These are phyloP conservation scores for Exocentrus adspersus DNA, from an alignment of 2,888 invertebrate genomes.

Conservation along the genomic window DNA sequence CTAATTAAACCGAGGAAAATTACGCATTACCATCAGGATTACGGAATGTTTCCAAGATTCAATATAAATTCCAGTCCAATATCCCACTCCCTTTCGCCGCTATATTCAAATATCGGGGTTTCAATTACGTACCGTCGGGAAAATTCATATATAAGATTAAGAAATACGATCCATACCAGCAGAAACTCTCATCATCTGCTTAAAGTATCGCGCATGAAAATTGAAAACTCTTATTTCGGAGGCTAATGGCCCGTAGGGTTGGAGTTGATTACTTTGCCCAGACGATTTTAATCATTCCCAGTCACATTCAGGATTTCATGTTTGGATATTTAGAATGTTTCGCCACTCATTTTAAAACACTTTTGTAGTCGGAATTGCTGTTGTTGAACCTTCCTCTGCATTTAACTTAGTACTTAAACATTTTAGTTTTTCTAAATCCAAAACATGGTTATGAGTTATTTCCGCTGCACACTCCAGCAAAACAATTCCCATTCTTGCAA, in stretches of 20 bases:
- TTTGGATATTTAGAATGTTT: not conserved
- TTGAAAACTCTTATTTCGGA: slow-evolving; percentile 41
- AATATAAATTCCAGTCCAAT: slow-evolving; percentile 44
- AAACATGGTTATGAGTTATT: no score
- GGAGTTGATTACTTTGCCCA: slow-evolving; percentile 39
- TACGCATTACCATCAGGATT: slow-evolving; percentile 12
- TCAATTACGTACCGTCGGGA: slow-evolving; percentile 43
- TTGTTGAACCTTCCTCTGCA: no score
- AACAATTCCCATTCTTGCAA: no score
- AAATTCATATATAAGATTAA: slow-evolving; percentile 46
- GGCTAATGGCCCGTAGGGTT: slow-evolving; percentile 39
- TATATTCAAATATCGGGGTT: slow-evolving; percentile 45
- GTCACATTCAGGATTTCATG: slow-evolving; percentile 27
- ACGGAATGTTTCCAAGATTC: slow-evolving; percentile 31
- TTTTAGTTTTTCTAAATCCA: no score
- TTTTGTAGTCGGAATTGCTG: not conserved
- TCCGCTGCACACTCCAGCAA: no score
- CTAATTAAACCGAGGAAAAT: slow-evolving; percentile 20
- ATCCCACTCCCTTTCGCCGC: slow-evolving; percentile 39
- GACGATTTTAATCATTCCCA: slow-evolving; percentile 33
- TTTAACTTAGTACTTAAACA: no score
- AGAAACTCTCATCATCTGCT: slow-evolving; percentile 31
- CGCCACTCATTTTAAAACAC: not conserved
- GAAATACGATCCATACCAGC: slow-evolving; percentile 37
- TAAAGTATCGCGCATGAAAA: slow-evolving; percentile 36